Conservation (phyloP, 2,888 invertebrate genomes). For the Malthinus flaveolus region DNA sequence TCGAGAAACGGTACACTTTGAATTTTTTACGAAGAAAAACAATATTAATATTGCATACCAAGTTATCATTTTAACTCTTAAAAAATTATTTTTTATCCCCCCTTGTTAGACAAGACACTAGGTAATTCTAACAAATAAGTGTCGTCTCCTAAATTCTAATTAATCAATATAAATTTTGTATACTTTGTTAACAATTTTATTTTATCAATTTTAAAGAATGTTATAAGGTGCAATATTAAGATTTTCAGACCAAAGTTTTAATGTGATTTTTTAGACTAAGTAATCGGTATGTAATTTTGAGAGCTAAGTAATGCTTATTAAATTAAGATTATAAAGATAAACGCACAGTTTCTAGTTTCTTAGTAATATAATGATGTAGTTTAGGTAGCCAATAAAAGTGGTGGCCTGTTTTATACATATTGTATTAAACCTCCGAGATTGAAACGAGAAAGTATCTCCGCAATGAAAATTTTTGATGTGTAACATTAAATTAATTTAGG, state of each 20-base stretch:
- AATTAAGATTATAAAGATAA: conserved; percentile 11
- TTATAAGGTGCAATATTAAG: conserved; percentile 41
- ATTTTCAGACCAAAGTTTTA: conserved; percentile 45
- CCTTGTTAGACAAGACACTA: too few relatives aligned
- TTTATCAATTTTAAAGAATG: conserved; percentile 8
- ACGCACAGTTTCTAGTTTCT: conserved; percentile 15
- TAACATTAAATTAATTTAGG: conserved; percentile 26
- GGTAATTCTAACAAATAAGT: too few relatives aligned
- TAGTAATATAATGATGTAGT: conserved; percentile 4
- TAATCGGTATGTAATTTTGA: conserved; percentile 32
- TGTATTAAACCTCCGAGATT: conserved; percentile 10
- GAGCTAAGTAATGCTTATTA: conserved; percentile 34
- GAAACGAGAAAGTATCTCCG: conserved; percentile 9
- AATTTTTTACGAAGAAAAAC: too few relatives aligned
- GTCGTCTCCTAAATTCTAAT: too few relatives aligned
- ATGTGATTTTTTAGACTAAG: conserved; percentile 41
- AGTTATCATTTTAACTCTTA: too few relatives aligned
- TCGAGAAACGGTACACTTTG: too few relatives aligned
- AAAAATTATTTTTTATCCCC: too few relatives aligned
- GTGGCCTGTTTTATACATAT: conserved; percentile 12
- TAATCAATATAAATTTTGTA: too few relatives aligned
- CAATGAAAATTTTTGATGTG: not conserved
- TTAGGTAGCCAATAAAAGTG: conserved; percentile 9
- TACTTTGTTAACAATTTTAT: too few relatives aligned
- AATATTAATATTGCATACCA: too few relatives aligned